phyloP scores from a whole-genome alignment of 2,797 vertebrate species.

The Orientallactaga sibirica region DNA sequence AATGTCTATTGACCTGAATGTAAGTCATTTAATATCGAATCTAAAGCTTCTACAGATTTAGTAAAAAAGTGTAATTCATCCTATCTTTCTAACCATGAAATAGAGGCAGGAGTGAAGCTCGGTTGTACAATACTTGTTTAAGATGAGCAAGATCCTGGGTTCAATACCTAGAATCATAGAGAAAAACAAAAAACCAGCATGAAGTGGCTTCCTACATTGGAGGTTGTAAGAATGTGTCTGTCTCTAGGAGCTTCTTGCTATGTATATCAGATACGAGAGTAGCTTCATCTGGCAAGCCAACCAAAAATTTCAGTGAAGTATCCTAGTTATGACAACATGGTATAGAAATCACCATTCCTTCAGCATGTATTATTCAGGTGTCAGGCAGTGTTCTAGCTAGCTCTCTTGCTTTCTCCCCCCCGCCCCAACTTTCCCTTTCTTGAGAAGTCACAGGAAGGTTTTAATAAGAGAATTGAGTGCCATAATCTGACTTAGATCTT shows the following conservation, averaged over 20 bases:
- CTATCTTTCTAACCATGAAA: neutral
- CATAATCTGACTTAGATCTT: neutral
- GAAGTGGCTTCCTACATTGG: neutral
- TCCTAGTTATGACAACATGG: neutral
- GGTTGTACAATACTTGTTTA: neutral
- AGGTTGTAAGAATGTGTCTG: no score
- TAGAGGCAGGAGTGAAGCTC: neutral
- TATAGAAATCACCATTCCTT: neutral
- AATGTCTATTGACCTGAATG: neutral
- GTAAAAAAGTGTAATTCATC: neutral
- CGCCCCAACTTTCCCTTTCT: neutral
- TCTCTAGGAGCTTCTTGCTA: neutral
- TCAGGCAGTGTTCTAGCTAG: neutral
- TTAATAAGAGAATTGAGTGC: neutral
- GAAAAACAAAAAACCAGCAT: neutral
- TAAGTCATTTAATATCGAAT: neutral
- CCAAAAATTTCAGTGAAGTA: neutral
- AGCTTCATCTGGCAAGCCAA: neutral
- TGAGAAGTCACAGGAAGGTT: neutral
- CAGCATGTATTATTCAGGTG: neutral
- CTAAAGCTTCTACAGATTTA: neutral
- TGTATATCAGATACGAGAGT: rapidly evolving
- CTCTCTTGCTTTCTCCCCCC: neutral
- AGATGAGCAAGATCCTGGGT: neutral
- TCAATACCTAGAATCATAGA: neutral